A percentile compares a stretch with the other conserved stretches of the same genome.
Conservation (phyloP, 92 coral and sea anemone species). For the Heliopora coerulea region DNA sequence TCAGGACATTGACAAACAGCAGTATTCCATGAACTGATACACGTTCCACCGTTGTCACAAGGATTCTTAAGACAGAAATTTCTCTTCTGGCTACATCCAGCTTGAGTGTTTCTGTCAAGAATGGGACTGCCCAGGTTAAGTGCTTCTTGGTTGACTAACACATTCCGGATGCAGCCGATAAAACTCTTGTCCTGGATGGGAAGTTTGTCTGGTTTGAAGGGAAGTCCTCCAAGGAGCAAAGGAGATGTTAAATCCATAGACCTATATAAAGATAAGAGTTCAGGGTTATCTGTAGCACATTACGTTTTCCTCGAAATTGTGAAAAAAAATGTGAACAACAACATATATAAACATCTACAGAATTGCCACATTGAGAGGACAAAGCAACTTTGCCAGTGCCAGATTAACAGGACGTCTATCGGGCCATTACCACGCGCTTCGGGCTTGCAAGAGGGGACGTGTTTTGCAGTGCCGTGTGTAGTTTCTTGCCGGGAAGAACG, state of each 20-base stretch:
- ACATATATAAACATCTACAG: no score
- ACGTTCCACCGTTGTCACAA: constrained; percentile 66
- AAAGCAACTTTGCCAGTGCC: no score
- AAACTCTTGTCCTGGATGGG: constrained; percentile 63
- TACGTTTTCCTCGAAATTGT: no score
- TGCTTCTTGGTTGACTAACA: constrained; percentile 66
- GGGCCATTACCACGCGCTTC: no score
- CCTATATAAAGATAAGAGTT: constrained; percentile 37
- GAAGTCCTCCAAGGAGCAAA: constrained; percentile 72
- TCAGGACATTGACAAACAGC: constrained; percentile 67
- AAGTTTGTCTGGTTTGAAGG: constrained; percentile 45
- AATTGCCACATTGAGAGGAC: no score
- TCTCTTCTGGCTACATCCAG: constrained; percentile 62
- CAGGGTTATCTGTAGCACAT: no score
- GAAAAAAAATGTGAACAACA: no score
- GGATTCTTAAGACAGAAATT: constrained; percentile 66
- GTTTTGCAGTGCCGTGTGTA: no score
- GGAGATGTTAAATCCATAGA: constrained; percentile 86
- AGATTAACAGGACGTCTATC: no score
- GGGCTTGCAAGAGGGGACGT: no score
- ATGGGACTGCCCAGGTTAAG: constrained; percentile 72
- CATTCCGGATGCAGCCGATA: constrained; percentile 73
- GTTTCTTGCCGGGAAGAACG: no score
- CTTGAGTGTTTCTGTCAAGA: constrained; percentile 55
- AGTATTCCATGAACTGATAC: constrained; percentile 61